Percentiles rank a stretch among this genome's conserved stretches.
Conservation (phyloP, 1,140 invertebrate genomes). For the Acromyrmex charruanus region DNA sequence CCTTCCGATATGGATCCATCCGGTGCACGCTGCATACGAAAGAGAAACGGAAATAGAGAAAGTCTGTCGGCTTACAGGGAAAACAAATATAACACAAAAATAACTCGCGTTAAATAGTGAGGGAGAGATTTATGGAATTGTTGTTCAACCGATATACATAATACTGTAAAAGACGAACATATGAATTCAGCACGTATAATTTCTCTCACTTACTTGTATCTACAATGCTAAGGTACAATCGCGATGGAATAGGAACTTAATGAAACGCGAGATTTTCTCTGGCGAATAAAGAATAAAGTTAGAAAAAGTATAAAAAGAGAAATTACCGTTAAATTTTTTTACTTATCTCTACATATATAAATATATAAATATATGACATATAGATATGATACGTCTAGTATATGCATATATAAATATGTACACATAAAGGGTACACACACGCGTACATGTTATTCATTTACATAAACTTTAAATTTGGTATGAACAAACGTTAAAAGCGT, state of each 20-base stretch:
- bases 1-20: neutral
- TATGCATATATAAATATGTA: slow-evolving; percentile 63
- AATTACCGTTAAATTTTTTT: slow-evolving; percentile 81
- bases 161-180: slow-evolving; percentile 29
- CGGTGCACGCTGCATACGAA: neutral
- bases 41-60: neutral
- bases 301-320: slow-evolving; percentile 71
- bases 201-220: slow-evolving; percentile 50
- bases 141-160: slow-evolving; percentile 27
- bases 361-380: slow-evolving; percentile 69
- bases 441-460: slow-evolving; percentile 46
- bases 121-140: slow-evolving; percentile 34
- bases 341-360: slow-evolving; percentile 82
- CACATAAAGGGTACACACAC: slow-evolving; percentile 14
- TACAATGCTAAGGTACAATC: slow-evolving; percentile 37
- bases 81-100: slow-evolving; percentile 20
- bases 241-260: slow-evolving; percentile 1
- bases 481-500: slow-evolving; percentile 75
- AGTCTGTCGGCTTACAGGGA: slow-evolving; percentile 10
- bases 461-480: slow-evolving; percentile 59
- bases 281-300: slow-evolving; percentile 43
- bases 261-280: neutral
- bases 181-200: slow-evolving; percentile 24
- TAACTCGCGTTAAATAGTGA: neutral
- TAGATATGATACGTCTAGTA: slow-evolving; percentile 58